phyloP scores from a whole-genome alignment of 2,113 vertebrate genomes.

The Turnix velox region DNA sequence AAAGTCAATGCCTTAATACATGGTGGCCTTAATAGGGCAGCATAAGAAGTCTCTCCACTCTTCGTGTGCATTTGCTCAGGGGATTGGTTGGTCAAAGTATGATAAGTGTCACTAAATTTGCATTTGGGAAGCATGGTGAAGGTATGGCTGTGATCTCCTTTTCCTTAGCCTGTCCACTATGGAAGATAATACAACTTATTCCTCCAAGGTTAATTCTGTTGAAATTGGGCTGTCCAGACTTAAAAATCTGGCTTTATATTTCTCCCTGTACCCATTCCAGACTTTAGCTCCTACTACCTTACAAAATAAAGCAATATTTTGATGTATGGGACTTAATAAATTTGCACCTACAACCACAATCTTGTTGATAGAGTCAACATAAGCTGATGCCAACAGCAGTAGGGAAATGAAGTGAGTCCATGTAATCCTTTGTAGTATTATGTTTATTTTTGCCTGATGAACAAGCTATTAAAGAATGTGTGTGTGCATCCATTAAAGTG shows the following conservation, averaged over 20 bases:
- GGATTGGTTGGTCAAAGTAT: neutral
- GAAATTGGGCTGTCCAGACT: neutral
- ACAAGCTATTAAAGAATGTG: conserved; percentile 24
- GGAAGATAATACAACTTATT: neutral
- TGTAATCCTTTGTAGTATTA: conserved; percentile 4
- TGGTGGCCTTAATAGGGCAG: neutral
- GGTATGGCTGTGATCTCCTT: neutral
- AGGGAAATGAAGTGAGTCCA: neutral
- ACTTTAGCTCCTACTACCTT: neutral
- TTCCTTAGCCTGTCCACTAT: neutral
- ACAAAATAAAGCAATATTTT: conserved; percentile 28
- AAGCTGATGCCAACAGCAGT: conserved; percentile 1
- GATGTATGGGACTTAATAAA: conserved; percentile 10
- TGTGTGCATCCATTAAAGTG: conserved; percentile 3
- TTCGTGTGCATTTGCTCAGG: neutral
- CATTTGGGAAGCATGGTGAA: neutral
- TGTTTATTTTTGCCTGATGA: conserved; percentile 15
- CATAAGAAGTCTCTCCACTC: neutral
- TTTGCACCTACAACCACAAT: neutral
- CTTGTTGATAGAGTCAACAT: conserved; percentile 27
- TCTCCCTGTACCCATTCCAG: neutral
- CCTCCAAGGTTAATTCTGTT: neutral
- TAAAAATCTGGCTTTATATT: neutral
- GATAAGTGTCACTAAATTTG: neutral
- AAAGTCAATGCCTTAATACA: neutral